A percentile compares a stretch with the other conserved stretches of the same genome.
Conservation (phyloP, 1,140 invertebrate genomes). For the Lasaia peninsularis region DNA sequence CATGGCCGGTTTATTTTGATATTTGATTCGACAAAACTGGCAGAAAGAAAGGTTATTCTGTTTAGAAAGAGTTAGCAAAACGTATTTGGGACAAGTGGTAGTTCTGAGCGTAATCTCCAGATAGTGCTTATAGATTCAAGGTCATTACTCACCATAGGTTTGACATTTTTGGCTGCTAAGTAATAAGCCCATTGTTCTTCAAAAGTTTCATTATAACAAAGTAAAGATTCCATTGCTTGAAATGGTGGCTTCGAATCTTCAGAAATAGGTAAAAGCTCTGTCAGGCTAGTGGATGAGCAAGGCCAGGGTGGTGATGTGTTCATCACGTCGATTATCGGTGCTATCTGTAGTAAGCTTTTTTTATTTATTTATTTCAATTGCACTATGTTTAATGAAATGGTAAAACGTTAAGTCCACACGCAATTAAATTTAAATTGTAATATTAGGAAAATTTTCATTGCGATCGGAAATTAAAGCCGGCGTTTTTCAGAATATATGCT, state of each 20-base stretch:
- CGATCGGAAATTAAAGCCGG: no score
- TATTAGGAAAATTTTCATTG: no score
- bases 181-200: conserved; percentile 55
- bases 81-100: background rate
- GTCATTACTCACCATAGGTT: conserved; percentile 42
- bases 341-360: conserved; percentile 31
- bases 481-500: no score
- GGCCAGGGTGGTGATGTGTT: conserved; percentile 59
- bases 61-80: background rate
- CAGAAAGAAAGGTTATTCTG: no score
- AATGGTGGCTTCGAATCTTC: conserved; percentile 23
- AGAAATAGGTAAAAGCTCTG: conserved; percentile 34
- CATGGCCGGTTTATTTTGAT: no score
- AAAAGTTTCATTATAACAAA: conserved; percentile 43
- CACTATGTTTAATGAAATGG: no score
- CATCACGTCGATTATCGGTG: conserved; percentile 45
- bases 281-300: conserved; percentile 43
- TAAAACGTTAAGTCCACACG: no score
- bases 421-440: no score
- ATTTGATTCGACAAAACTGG: no score
- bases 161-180: conserved; percentile 37
- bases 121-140: no score
- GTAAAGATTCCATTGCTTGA: conserved; percentile 28
- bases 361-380: no score
- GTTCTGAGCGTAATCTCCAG: no score